A percentile compares a stretch with the other conserved stretches of the same genome.
phyloP scores from a whole-genome alignment of 2,888 invertebrate genomes.

The Tinea trinotella region DNA sequence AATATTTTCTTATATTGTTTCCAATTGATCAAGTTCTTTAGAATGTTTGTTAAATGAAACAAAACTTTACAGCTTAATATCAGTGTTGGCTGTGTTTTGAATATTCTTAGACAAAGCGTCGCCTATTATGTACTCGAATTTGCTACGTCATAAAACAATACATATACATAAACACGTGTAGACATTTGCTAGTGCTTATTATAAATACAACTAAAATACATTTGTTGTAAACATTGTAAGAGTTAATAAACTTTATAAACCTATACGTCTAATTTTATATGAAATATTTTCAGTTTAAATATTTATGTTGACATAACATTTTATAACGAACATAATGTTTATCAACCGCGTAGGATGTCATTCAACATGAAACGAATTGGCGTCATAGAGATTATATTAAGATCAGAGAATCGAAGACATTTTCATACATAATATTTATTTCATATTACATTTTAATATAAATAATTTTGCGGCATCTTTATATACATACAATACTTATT shows the following conservation, averaged over 20 bases:
- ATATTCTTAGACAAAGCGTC: not conserved
- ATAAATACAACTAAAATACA: too few species aligned
- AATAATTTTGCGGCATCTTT: too few species aligned
- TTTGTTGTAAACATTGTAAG: too few species aligned
- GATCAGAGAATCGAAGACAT: not conserved
- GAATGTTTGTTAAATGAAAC: too few species aligned
- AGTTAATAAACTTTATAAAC: too few species aligned
- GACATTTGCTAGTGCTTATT: too few species aligned
- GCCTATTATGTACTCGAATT: not conserved
- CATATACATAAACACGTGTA: too few species aligned
- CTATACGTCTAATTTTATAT: too few species aligned
- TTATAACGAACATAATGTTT: not conserved
- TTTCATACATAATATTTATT: not conserved
- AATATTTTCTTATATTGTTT: too few species aligned
- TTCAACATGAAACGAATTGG: slow-evolving; percentile 4
- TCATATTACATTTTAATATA: not conserved
- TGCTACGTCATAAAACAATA: too few species aligned
- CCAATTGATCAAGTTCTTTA: too few species aligned
- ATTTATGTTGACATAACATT: not conserved
- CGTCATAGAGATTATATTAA: slow-evolving; percentile 10
- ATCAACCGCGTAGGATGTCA: slow-evolving; percentile 9
- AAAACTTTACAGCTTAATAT: not conserved
- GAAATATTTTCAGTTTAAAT: not conserved
- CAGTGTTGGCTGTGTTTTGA: too few species aligned
- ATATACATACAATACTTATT: not conserved